A percentile compares a stretch with the other conserved stretches of the same genome.
Conservation (phyloP, 2,797 vertebrate genomes). For the Loris lydekkerianus region DNA sequence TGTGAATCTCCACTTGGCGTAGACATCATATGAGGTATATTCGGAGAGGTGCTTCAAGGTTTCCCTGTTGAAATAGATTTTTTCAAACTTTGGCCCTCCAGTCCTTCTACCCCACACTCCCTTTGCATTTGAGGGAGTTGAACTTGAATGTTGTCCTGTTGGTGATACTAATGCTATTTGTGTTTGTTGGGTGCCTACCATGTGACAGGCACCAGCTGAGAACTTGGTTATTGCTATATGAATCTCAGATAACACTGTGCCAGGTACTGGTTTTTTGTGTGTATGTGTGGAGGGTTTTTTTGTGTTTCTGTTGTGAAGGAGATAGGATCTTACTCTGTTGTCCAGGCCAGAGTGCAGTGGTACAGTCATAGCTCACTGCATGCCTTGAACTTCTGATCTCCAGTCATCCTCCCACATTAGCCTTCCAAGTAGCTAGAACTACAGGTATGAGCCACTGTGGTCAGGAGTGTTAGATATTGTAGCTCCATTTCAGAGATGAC, state of each 20-base stretch:
- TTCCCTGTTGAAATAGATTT: background rate
- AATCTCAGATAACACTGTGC: background rate
- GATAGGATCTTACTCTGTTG: too few relatives aligned
- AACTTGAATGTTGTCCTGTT: background rate
- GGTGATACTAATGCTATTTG: fast-evolving
- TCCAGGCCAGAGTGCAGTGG: background rate
- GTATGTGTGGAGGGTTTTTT: too few relatives aligned
- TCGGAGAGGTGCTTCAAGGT: background rate
- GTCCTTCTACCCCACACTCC: background rate
- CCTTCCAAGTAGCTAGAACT: background rate
- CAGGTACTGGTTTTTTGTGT: too few relatives aligned
- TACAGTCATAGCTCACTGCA: background rate
- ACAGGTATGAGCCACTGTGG: background rate
- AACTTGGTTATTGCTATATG: fast-evolving
- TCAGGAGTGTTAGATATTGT: background rate
- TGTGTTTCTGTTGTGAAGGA: too few relatives aligned
- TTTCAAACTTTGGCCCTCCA: background rate
- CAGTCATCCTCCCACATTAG: background rate
- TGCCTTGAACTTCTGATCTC: background rate
- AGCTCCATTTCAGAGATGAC: background rate
- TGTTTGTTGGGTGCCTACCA: background rate
- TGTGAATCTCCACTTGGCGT: background rate
- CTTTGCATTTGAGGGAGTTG: too few relatives aligned
- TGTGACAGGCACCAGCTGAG: background rate
- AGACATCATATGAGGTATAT: background rate